A percentile compares a stretch with the other conserved stretches of the same genome.
Conservation (phyloP, 2,797 vertebrate genomes). For the Buceros bicornis region DNA sequence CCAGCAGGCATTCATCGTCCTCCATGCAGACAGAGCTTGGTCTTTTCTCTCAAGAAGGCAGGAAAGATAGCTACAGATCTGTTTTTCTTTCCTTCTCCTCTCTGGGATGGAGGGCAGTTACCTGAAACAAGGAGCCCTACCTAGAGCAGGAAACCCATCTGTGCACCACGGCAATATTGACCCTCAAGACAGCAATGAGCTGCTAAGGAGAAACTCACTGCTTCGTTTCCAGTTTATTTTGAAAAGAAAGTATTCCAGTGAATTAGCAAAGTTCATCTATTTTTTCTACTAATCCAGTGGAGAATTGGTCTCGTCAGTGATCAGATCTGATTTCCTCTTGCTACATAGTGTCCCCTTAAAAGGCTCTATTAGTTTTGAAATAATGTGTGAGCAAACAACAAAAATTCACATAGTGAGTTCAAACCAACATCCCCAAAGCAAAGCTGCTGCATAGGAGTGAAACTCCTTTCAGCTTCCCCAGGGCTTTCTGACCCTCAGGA, state of each 20-base stretch:
- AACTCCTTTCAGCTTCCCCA: background rate
- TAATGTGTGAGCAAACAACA: background rate
- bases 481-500: background rate
- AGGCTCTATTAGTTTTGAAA: fast-evolving
- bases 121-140: background rate
- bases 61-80: background rate
- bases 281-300: background rate
- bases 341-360: background rate
- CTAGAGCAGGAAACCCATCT: background rate
- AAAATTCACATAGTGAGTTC: background rate
- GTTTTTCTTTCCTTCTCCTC: background rate
- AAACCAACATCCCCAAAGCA: background rate
- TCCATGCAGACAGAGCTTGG: background rate
- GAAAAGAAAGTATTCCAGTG: background rate
- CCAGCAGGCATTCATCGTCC: background rate
- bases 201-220: background rate
- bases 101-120: background rate
- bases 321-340: background rate
- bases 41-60: background rate
- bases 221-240: background rate
- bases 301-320: background rate
- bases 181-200: background rate
- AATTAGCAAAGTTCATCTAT: background rate
- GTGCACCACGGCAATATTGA: background rate
- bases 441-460: background rate